Evolutionary conservation across 92 coral and sea anemone species (phyloP), one percentile per base, ranked within the genome.

Genomic region (Montipora capitata): DNA sequence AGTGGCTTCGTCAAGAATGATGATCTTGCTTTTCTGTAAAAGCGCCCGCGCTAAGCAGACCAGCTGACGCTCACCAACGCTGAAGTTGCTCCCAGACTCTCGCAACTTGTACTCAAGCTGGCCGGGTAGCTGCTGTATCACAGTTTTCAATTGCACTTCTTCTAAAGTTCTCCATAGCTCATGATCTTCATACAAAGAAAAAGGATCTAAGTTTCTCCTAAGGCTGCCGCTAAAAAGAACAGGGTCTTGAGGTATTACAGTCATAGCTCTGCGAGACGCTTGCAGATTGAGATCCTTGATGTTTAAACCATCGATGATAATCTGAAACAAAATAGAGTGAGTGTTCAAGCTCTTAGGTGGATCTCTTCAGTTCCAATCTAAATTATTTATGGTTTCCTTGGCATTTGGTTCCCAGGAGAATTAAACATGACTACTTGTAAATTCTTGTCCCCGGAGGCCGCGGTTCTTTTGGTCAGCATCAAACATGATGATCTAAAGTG

Each of bases 1-100:
- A 6, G 95, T 92, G 38, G 95, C 95, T 58, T 92, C 95, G 38
- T 92, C 95, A 69, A 90, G 74, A 3, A 92, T 68, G 9, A 92
- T 68, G 65, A 92, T 89, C 93, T 89, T 92, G 42, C 74, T 84
- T 56, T 62, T 68, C 73, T 89, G 93, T 43, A 92, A 54, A 27
- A 85, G 70, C 0, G 91, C 93, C 40, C 95, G 90, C 8, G 91
- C 92, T 40, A 92, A 77, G 65, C 95, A 89, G 15, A 92, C 27
- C 45, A 92, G 64, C 41, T 92, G 95, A 18, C 95, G 85, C 75
- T 92, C 80, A 39, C 95, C 95, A 10, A 83, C 89, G 70, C 95
- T 92, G 66, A 89, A 82, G 74, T 92, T 92, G 75, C 27, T 74
- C n/a, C 93, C 91, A n/a, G 79, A 73, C 77, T 85, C 93, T 40